phyloP scores from a whole-genome alignment of 2,888 invertebrate genomes.

The Argyra leucocephala region DNA sequence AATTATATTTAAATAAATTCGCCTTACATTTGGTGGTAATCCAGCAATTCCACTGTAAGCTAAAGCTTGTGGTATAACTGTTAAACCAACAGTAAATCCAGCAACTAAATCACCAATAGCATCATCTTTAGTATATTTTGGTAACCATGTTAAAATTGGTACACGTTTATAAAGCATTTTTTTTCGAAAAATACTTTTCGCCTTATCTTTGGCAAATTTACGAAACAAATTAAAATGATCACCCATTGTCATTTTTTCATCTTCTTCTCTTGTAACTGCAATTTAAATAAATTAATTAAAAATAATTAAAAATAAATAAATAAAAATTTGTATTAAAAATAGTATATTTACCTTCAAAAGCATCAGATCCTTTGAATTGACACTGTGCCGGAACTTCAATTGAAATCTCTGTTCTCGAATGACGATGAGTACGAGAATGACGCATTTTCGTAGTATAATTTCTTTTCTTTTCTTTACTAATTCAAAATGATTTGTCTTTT shows the following conservation, averaged over 20 bases:
- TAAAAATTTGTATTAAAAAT: not conserved
- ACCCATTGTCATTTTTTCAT: conserved; percentile 33
- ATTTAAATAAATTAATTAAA: not conserved
- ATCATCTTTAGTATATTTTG: conserved; percentile 61
- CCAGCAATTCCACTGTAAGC: conserved; percentile 75
- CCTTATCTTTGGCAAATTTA: conserved; percentile 36
- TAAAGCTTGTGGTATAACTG: conserved; percentile 64
- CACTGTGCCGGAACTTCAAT: conserved; percentile 40
- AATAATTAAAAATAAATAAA: not conserved
- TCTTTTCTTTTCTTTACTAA: too few species aligned
- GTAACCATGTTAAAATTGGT: conserved; percentile 70
- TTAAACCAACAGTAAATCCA: conserved; percentile 74
- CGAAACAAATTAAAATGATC: conserved; percentile 29
- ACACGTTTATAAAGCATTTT: conserved; percentile 65
- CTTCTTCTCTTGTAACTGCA: conserved; percentile 45
- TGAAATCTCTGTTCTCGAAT: conserved; percentile 33
- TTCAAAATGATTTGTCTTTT: not conserved
- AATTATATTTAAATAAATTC: not conserved
- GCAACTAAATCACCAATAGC: conserved; percentile 82
- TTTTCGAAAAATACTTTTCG: conserved; percentile 52
- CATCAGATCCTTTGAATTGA: conserved; percentile 36
- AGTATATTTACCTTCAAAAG: conserved; percentile 22
- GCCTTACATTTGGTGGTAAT: conserved; percentile 55
- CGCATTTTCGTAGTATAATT: conserved; percentile 24
- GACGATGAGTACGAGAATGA: conserved; percentile 19